phyloP scores from a whole-genome alignment of 35 echinoderm and acorn worm genomes.

The Apostichopus japonicus region DNA sequence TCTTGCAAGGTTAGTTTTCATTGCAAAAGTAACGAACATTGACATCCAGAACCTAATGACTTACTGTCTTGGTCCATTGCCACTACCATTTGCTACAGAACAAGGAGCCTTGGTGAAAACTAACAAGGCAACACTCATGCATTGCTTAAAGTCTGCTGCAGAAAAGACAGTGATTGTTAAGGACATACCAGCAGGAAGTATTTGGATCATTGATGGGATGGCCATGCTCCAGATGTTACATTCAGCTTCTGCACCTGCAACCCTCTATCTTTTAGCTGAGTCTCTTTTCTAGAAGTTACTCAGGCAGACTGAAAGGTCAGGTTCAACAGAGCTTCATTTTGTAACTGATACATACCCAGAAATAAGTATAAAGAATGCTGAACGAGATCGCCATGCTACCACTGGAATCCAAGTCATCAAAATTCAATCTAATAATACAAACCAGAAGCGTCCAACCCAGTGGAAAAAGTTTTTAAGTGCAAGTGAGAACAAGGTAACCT shows the following conservation, averaged over 20 bases:
- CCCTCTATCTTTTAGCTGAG: slow-evolving; percentile 1
- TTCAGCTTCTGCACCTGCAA: slow-evolving; percentile 22
- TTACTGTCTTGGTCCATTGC: slow-evolving; percentile 58
- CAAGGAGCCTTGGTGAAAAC: slow-evolving; percentile 58
- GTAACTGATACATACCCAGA: slow-evolving; percentile 20
- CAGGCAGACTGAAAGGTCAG: neutral
- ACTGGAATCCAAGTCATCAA: neutral
- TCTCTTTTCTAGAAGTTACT: neutral
- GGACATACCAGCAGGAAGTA: neutral
- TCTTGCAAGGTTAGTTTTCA: neutral
- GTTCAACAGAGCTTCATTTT: slow-evolving; percentile 16
- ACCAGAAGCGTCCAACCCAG: slow-evolving; percentile 41
- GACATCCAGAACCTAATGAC: slow-evolving; percentile 53
- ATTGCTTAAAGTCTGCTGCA: neutral
- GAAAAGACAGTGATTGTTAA: neutral
- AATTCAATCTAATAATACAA: neutral
- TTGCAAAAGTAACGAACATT: slow-evolving; percentile 38
- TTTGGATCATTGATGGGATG: slow-evolving; percentile 60
- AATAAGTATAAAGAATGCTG: slow-evolving; percentile 51
- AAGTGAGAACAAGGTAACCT: slow-evolving; percentile 30
- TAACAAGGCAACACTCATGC: slow-evolving; percentile 49
- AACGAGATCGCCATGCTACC: neutral
- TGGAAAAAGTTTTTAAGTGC: slow-evolving; percentile 47
- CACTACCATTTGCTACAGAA: slow-evolving; percentile 49
- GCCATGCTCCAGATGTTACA: slow-evolving; percentile 50